A percentile compares a stretch with the other conserved stretches of the same genome.
Evolutionary conservation across 1,140 invertebrate species (phyloP).

Genomic region (Drosophila trapezifrons): DNA sequence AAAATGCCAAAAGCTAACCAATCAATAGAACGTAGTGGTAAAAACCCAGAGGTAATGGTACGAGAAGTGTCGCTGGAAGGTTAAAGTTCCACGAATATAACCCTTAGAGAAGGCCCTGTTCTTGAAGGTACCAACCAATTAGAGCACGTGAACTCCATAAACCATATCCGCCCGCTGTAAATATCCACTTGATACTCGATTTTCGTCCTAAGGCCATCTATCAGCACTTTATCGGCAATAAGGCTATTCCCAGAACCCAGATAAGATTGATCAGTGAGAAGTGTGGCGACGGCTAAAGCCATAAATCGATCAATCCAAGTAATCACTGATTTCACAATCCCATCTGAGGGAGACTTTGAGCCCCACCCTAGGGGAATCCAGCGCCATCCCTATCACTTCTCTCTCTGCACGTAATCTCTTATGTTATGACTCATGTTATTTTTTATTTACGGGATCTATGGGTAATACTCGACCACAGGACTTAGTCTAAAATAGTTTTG

Average conservation of each 20-base stretch:
- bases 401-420: neutral
- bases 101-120: neutral
- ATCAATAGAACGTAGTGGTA: constrained; percentile 3
- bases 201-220: constrained; percentile 26
- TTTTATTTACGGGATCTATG: constrained; percentile 18
- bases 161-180: constrained; percentile 12
- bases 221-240: constrained; percentile 19
- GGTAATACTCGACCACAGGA: constrained; percentile 17
- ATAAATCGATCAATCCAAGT: constrained; percentile 36
- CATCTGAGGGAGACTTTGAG: constrained; percentile 8
- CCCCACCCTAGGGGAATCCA: neutral
- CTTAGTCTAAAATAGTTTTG: constrained; percentile 37
- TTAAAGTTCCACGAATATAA: neutral
- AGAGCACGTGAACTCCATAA: constrained; percentile 35
- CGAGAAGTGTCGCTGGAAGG: neutral
- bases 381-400: neutral
- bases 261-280: constrained; percentile 36
- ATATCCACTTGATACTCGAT: constrained; percentile 33
- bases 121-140: constrained; percentile 2
- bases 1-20: neutral
- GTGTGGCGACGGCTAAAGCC: constrained; percentile 5
- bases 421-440: constrained; percentile 19
- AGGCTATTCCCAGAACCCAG: constrained; percentile 18
- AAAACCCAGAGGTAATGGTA: neutral
- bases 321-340: constrained; percentile 20